Percentiles rank a stretch among this genome's conserved stretches.
Evolutionary conservation across 2,888 invertebrate species (phyloP).

Genomic region (Drosophila macrospina): DNA sequence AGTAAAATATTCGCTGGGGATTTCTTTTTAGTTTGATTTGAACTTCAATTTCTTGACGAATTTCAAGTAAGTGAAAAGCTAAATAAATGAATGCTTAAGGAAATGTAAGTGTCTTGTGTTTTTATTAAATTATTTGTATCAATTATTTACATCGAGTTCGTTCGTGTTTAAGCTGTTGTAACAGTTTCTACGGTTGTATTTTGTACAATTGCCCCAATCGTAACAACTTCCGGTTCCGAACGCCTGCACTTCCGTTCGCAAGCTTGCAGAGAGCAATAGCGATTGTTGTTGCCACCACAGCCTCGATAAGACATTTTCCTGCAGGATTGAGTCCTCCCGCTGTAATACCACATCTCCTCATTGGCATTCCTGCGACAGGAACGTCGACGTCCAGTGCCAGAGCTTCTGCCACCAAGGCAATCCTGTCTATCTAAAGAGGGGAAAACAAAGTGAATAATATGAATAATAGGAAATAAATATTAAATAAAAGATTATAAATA

Average conservation of each 20-base stretch:
- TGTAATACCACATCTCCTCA: constrained; percentile 40
- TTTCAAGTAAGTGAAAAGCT: too few relatives aligned
- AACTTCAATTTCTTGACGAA: too few relatives aligned
- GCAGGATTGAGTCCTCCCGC: constrained; percentile 17
- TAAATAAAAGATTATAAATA: too few relatives aligned
- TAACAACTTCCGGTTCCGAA: neutral
- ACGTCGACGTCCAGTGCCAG: constrained; percentile 3
- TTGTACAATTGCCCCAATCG: neutral
- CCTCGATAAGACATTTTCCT: constrained; percentile 20
- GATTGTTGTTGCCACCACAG: constrained; percentile 24
- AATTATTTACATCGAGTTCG: too few relatives aligned
- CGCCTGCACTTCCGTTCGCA: constrained; percentile 3
- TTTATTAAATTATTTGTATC: too few relatives aligned
- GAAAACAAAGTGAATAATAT: neutral
- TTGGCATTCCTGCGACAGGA: constrained; percentile 25
- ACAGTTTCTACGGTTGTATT: neutral
- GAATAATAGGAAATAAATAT: too few relatives aligned
- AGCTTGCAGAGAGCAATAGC: constrained; percentile 3
- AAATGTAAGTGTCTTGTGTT: too few relatives aligned
- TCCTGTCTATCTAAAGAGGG: neutral
- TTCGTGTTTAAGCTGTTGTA: too few relatives aligned
- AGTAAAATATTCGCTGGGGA: too few relatives aligned
- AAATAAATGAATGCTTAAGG: too few relatives aligned
- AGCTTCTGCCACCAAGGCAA: constrained; percentile 8
- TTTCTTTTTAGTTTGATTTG: too few relatives aligned